Base-by-base conservation (phyloP, 2,888 invertebrate genomes). In the Magallana nippona region DNA sequence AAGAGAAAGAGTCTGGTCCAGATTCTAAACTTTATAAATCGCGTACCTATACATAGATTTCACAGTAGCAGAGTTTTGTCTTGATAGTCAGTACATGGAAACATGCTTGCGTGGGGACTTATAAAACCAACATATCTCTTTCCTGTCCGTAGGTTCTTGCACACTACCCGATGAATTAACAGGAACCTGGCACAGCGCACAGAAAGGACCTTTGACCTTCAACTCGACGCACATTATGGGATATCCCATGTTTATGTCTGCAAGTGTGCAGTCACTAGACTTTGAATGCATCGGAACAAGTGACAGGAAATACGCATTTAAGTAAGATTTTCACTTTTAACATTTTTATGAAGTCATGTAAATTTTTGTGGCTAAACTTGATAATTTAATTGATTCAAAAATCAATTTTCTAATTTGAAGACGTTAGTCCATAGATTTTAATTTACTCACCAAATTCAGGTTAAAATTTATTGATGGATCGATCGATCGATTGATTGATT, bases 101-200 rank as follows among this genome's bases (percentile, higher is more conserved):
- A 8, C 44, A 44, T 3, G n/a, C 44, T 3, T 44, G 44, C 5
- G 44, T 44, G 8, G 5, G 3, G 44, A 44, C 5, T 44, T 44
- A 44, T 44, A 44, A 3, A 44, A 44, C 2, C 60, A 60, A 27
- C 8, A 17, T n/a, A 60, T 60, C n/a, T 2, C n/a, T n/a, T 17
- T 60, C 60, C 17, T 60, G 5, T 17, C 63, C 60, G 63, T 44
- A 19, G 57, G 44, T n/a, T 62, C 62, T 0, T 81, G 81, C 55
- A 81, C 60, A 11, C 63, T 81, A 19, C 81, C 81, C 10, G 81
- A 81, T 55, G 81, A 81, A 58, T 22, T 81, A 22, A 32, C 22
- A 15, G 81, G 81, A 3, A 62, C 62, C 11, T 81, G 81, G 81
- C 13, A 81, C 81, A 81, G 81, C 27, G 81, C 81, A 11, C 55